Conservation (phyloP, 2,113 vertebrate species). For the Grammomys surdaster region DNA sequence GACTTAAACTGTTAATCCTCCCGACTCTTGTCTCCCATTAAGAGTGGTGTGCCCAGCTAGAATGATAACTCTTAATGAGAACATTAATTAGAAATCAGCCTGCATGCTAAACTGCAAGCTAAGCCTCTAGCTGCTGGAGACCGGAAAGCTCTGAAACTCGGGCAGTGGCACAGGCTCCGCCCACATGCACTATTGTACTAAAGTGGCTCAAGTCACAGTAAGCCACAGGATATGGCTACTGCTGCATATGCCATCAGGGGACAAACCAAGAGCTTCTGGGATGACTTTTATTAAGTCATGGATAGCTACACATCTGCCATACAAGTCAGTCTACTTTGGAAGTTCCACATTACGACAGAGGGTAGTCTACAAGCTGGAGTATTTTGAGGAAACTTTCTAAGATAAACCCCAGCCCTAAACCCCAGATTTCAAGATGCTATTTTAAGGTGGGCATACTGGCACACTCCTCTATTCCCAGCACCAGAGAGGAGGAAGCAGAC, state of each 20-base stretch:
- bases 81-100: conserved; percentile 1
- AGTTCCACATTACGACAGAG: background rate
- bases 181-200: too few relatives aligned
- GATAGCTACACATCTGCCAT: background rate
- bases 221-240: background rate
- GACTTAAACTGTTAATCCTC: background rate
- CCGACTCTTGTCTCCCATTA: background rate
- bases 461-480: background rate
- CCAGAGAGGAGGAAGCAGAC: background rate
- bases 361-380: conserved; percentile 84
- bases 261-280: background rate
- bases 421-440: conserved; percentile 93
- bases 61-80: background rate
- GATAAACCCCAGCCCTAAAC: conserved; percentile 92
- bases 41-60: background rate
- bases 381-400: conserved; percentile 92
- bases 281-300: background rate
- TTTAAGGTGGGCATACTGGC: conserved; percentile 80
- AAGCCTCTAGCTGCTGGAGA: background rate
- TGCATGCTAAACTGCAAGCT: too few relatives aligned
- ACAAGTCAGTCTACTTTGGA: background rate
- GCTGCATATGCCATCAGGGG: background rate
- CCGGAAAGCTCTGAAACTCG: fast-evolving
- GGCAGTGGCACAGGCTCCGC: background rate
- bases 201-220: background rate